phyloP scores from a whole-genome alignment of 2,888 invertebrate genomes.

The Scaptomyza reducta region DNA sequence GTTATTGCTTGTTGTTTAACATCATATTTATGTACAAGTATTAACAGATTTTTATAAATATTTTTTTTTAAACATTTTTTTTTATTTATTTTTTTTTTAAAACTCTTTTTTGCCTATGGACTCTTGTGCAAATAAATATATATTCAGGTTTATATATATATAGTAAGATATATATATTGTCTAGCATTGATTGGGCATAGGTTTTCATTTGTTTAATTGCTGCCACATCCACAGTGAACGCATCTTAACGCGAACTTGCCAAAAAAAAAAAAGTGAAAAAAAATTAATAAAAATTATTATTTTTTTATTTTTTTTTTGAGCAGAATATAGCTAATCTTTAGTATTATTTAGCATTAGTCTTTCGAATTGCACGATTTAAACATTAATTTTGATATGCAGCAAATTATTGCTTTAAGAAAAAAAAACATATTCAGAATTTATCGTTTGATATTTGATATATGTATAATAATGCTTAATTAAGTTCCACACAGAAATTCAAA shows the following conservation, averaged over 20 bases:
- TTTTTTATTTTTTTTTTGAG: conserved; percentile 45
- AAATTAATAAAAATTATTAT: conserved; percentile 16
- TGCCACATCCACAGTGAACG: conserved; percentile 78
- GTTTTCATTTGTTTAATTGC: conserved; percentile 57
- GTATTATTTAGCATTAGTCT: conserved; percentile 41
- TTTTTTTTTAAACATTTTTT: conserved; percentile 55
- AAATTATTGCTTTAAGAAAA: conserved; percentile 59
- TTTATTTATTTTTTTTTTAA: conserved; percentile 35
- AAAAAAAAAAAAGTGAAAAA: conserved; percentile 19
- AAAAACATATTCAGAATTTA: conserved; percentile 23
- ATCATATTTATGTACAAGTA: conserved; percentile 59
- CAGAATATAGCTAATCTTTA: conserved; percentile 44
- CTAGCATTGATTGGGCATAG: conserved; percentile 52
- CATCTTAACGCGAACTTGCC: conserved; percentile 76
- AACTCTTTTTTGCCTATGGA: conserved; percentile 17
- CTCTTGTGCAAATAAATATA: conserved; percentile 19
- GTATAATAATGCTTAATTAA: conserved; percentile 34
- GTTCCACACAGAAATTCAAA: conserved; percentile 39
- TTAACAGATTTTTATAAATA: conserved; percentile 52
- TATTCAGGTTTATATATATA: background rate
- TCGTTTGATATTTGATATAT: background rate
- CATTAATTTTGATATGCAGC: conserved; percentile 62
- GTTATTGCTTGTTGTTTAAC: conserved; percentile 14
- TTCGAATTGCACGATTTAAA: conserved; percentile 62
- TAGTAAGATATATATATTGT: conserved; percentile 42